Evolutionary conservation across 2,113 vertebrate genomes (phyloP).

Genomic region (human): GRCh38 chr6:37900501-37901000

Average conservation of each 20-base stretch:
- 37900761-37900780: background rate
- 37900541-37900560: background rate
- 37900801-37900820: background rate
- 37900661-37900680: background rate
- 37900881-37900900: slow-evolving; percentile 1
- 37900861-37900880: background rate
- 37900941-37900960: background rate
- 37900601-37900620: background rate
- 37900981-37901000: background rate
- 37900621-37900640: background rate
- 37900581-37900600: background rate
- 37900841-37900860: background rate
- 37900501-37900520: slow-evolving; percentile 25
- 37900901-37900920: background rate
- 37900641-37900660: background rate
- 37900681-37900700: background rate
- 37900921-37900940: background rate
- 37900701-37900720: background rate
- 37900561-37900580: background rate
- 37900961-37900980: background rate
- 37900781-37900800: slow-evolving; percentile 15
- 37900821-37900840: background rate
- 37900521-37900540: background rate
- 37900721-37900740: background rate
- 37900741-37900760: slow-evolving; percentile 1